Evolutionary conservation across 2,797 vertebrate species (phyloP), one percentile per base, ranked within the genome.

Genomic region (Diceros bicornis): DNA sequence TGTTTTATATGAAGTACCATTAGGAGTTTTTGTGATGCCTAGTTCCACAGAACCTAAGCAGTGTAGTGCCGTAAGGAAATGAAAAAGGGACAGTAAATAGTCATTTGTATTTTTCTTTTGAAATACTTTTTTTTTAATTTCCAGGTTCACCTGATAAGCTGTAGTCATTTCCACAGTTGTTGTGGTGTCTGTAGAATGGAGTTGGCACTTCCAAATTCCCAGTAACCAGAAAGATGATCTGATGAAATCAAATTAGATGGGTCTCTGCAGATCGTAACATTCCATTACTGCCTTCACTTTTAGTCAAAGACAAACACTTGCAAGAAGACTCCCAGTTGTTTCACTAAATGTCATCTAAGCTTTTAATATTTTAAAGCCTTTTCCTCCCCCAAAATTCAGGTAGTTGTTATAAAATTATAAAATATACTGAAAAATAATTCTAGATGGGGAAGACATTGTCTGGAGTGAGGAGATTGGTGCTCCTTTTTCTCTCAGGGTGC

Each of bases 1-100:
- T 68, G 8, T 93, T 85, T 88, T 96, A 81, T 55, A 9, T 61
- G 91, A 94, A 93, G 83, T 93, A 37, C 32, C 17, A 23, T 72
- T 34, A 55, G 52, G 16, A 86, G 37, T 90, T 47, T 77, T 69
- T 68, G 27, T 41, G 52, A 50, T 69, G 18, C 20, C 41, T n/a
- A 21, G 4, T 77, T 96, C 59, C 57, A 18, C 47, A 69, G 13
- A 50, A 27, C 44, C 55, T 52, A 78, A 77, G 84, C 78, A 74
- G 32, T 21, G 4, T 44, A 66, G 0, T 55, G 50, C 74, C 82
- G 90, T 92, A 64, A 82, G 79, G 50, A 64, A 83, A 74, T 75
- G 52, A 47, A 55, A 89, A 92, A 50, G 47, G 27, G 44, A 41
- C 29, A 57, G 9, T 52, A 89, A 25, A 23, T 25, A 44, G 34